Conservation (phyloP, 2,797 vertebrate species). For the Phalloptychus januarius region DNA sequence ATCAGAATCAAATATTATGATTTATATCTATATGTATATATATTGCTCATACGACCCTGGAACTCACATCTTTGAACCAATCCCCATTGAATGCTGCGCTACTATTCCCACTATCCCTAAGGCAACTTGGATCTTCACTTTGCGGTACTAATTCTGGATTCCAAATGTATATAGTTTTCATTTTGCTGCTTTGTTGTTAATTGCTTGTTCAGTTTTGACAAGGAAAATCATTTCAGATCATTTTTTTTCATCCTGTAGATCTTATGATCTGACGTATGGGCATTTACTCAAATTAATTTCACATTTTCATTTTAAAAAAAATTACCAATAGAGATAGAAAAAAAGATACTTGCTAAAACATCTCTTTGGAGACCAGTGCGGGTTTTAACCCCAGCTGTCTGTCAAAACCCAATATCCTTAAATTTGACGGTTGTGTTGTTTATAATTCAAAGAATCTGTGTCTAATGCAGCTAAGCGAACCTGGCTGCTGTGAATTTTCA, state of each 20-base stretch:
- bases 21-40: too few relatives aligned
- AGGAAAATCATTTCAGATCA: neutral
- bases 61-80: neutral
- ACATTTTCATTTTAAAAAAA: slow-evolving; percentile 3
- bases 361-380: slow-evolving; percentile 36
- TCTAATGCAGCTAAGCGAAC: slow-evolving; percentile 88
- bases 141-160: neutral
- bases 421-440: slow-evolving; percentile 89
- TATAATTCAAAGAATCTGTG: slow-evolving; percentile 90
- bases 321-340: neutral
- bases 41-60: too few relatives aligned
- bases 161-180: neutral
- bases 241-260: neutral
- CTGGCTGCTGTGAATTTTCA: slow-evolving; percentile 82
- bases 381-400: slow-evolving; percentile 83
- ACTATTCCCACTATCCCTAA: neutral
- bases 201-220: neutral
- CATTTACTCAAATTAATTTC: neutral
- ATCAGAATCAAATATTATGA: neutral
- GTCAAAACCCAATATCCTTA: slow-evolving; percentile 88
- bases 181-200: neutral
- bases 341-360: slow-evolving; percentile 12
- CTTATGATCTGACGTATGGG: neutral
- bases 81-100: neutral
- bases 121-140: neutral